A percentile compares a stretch with the other conserved stretches of the same genome.
These are phyloP conservation scores for Drosophila nigritarsus DNA, from an alignment of 2,888 invertebrate genomes.

Conservation along the genomic window DNA sequence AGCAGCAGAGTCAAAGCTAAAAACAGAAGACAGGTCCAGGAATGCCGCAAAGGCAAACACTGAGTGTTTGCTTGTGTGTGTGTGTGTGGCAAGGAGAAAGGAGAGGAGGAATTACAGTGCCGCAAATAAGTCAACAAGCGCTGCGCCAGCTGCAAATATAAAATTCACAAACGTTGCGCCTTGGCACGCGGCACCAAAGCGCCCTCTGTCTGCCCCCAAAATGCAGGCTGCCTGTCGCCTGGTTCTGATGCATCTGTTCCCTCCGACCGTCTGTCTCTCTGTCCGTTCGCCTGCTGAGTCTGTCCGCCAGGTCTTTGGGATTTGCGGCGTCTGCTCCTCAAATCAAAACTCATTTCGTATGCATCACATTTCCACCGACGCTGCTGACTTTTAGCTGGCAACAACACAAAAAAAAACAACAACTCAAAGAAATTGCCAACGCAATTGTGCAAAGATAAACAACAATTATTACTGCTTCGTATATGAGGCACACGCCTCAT, in stretches of 20 bases:
- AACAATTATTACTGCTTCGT: conserved; percentile 79
- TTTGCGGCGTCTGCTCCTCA: conserved; percentile 45
- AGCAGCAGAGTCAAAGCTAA: conserved; percentile 1
- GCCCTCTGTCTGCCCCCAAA: conserved; percentile 18
- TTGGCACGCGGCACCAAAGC: conserved; percentile 31
- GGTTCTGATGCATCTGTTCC: background rate
- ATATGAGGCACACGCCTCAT: conserved; percentile 25
- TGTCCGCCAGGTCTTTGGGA: background rate
- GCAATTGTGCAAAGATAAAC: conserved; percentile 82
- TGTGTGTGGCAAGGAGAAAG: background rate
- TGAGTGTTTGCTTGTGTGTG: background rate
- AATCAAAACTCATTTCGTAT: conserved; percentile 82
- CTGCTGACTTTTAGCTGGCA: conserved; percentile 53
- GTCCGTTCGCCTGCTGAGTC: background rate
- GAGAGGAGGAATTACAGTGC: conserved; percentile 25
- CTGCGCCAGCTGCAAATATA: conserved; percentile 60
- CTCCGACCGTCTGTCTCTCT: background rate
- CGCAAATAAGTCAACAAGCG: conserved; percentile 75
- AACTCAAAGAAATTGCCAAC: conserved; percentile 77
- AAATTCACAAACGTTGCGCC: conserved; percentile 74
- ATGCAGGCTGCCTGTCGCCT: conserved; percentile 3
- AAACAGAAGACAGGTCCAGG: conserved; percentile 13
- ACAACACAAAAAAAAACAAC: conserved; percentile 9
- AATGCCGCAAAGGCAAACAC: conserved; percentile 28
- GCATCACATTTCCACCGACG: conserved; percentile 77